Base-by-base conservation (phyloP, 2,797 vertebrate species). In the Picus viridis region DNA sequence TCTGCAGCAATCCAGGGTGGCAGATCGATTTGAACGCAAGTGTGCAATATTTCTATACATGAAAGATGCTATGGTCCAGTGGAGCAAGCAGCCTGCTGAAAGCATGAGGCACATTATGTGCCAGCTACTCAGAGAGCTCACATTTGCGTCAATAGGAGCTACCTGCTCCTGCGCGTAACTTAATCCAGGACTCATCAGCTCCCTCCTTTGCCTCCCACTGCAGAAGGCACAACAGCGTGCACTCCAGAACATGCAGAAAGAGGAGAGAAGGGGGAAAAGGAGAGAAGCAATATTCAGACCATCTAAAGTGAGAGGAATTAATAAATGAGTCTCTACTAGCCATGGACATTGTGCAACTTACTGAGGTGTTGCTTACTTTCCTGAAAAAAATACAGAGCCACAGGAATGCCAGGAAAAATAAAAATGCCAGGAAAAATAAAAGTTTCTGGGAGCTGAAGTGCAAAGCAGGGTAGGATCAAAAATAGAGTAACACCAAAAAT, bases 91-190 rank as follows among this genome's bases (percentile, higher is more conserved):
- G 70, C 22, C 57, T 73, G 27, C 39, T 81, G 79, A 41, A 88
- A 78, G 23, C 32, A 8, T 0, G 19, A 58, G 41, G 30, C 22
- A n/a, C 43, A 3, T 36, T 23, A 9, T 8, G 27, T 11, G 22
- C 30, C 85, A 78, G 73, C 47, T 20, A 2, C 0, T 1, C 27
- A 16, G 4, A 2, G 59, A 78, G 73, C 72, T 88, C 56, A 10
- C 4, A 0, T 29, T 20, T 12, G 27, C 27, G 41, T 58, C 70
- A 53, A 9, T 2, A 34, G 53, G 36, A 86, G 45, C 36, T 18
- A 10, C 65, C 34, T 26, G 23, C 75, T 29, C 2, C 3, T 15
- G 4, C 1, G 0, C 0, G 0, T 10, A 64, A 19, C 54, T 43
- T 32, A 24, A 51, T 36, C 27, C 20, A 56, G 83, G 39, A 80